These are phyloP conservation scores for Pachycephala philippinensis DNA, from an alignment of 2,113 vertebrate species.

Conservation along the genomic window DNA sequence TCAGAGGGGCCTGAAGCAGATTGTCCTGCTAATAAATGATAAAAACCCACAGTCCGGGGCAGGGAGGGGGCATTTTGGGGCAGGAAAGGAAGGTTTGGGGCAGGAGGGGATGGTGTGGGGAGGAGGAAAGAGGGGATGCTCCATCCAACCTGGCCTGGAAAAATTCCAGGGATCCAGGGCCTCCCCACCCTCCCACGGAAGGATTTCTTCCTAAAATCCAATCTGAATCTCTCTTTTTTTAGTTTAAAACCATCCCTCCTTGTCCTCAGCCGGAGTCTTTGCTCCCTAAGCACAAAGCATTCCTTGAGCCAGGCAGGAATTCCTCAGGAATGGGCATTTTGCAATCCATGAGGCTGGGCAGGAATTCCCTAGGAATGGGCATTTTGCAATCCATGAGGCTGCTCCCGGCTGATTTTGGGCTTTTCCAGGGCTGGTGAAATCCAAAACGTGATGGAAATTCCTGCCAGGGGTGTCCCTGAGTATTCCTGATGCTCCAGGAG, in stretches of 20 bases:
- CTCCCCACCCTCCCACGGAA: neutral
- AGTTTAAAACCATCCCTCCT: neutral
- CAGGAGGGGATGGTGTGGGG: neutral
- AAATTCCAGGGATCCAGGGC: neutral
- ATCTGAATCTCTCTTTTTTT: neutral
- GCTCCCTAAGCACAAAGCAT: neutral
- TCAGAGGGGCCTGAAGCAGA: neutral
- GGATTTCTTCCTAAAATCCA: neutral
- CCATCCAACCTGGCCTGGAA: neutral
- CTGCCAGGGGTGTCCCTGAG: neutral
- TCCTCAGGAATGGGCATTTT: neutral
- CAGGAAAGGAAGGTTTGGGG: neutral
- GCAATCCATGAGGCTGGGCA: neutral
- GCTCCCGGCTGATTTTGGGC: neutral
- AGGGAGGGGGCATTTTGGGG: neutral
- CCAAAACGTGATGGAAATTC: neutral
- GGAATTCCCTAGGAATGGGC: neutral
- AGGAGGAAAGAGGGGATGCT: neutral
- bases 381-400: neutral
- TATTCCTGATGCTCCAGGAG: neutral
- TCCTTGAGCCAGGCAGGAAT: neutral
- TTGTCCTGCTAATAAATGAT: conserved; percentile 17
- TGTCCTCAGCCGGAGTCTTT: neutral
- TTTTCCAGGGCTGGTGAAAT: neutral
- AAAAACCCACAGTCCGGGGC: neutral